Evolutionary conservation across 2,113 vertebrate species (phyloP), one percentile per base, ranked within the genome.

Genomic region (Erinaceus europaeus): DNA sequence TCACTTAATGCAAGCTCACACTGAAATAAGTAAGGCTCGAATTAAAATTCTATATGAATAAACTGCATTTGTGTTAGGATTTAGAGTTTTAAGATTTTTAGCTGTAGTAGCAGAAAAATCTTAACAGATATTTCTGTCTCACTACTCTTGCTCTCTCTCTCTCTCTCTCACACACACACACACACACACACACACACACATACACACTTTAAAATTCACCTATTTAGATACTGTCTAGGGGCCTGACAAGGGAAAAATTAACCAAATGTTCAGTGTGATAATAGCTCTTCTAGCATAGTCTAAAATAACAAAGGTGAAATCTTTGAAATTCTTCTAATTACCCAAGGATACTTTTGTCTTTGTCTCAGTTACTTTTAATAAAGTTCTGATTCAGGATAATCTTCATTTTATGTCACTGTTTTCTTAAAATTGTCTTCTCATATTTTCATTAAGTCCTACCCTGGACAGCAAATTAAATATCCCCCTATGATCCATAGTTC

Each of bases 11-110:
- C 44, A 90, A 72, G 85, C 27, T 91, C 46, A 79, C 3, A 6
- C 29, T 91, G 20, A 74, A 77, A 84, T 48, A 84, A 88, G 21
- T 53, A 82, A 92, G 82, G 27, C 69, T 91, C 55, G 50, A 90
- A 92, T 85, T 92, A 88, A 55, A 91, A 91, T 87, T 82, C 50
- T 46, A 72, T 61, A 29, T 71, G 36, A 84, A 17, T 88, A 36
- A 11, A 57, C 57, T 83, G 27, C 67, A 71, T 57, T 68, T 61
- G 3, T 18, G 27, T 5, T 89, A 52, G 7, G 34, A 71, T 65
- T 90, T 79, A 90, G 11, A 78, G n/a, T 61, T 67, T 78, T 40
- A 38, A 59, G 36, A 61, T 20, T 90, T 81, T 81, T 82, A 59
- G 9, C 78, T 83, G 40, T 42, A 87, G 77, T n/a, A 79, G 62